Base-by-base conservation (phyloP, 37 sponge, comb jelly and placozoan species). In the Geodia barretti region DNA sequence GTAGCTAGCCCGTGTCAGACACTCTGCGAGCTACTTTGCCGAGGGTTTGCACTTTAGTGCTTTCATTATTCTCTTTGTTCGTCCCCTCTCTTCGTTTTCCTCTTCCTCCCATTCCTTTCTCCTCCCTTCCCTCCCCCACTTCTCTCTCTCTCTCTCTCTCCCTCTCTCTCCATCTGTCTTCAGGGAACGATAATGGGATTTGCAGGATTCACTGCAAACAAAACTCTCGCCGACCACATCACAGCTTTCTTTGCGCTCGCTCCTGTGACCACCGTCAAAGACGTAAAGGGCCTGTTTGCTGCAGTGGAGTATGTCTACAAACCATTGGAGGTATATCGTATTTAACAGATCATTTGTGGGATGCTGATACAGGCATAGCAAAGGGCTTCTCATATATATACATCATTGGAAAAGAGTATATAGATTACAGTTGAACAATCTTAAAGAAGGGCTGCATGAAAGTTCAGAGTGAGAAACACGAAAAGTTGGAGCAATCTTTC, bases 101-200 rank as follows among this genome's bases (percentile, higher is more conserved):
- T 5, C 34, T 28, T 68, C 68, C 34, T 68, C 68, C 34, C 68
- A n/a, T 9, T 9, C 64, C 64, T 28, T 62, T 28, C 25, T 64
- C 65, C 30, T 7, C 20, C 65, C n/a, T 64, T 64, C 29, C 23
- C 23, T 64, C 30, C 25, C 7, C 20, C 25, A 11, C 7, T 23
- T 19, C 29, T 47, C 54, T 14, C 54, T 47, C 54, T 14, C 54
- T 47, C 54, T 14, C 30, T 29, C 65, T n/a, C 65, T 29, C 25
- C 25, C 30, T 26, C 30, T 7, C 30, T 26, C 65, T 19, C 30
- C 33, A 20, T 8, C 30, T 64, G 5, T 7, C 30, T 29, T n/a
- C 29, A 97, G 84, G 97, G 97, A 1, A 97, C 97, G 1, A 42
- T 91, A 21, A 92, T 97, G 86, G 95, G 89, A 28, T 97, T 97